Evolutionary conservation across 1,140 invertebrate genomes (phyloP).

Genomic region (Brachionus angularis): DNA sequence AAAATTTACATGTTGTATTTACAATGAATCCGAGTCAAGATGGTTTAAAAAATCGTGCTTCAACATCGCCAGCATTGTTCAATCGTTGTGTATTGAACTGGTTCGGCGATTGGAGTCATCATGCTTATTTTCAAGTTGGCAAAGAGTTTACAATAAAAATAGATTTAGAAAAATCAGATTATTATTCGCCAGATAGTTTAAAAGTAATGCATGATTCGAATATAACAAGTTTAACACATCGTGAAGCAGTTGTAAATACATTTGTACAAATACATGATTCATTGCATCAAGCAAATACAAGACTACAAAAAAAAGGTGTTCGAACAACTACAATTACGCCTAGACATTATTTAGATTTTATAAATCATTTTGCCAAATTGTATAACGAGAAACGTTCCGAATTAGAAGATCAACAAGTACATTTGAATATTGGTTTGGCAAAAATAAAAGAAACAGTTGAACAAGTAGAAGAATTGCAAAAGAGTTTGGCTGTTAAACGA

Average conservation of each 20-base stretch:
- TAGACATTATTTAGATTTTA: conserved; percentile 98
- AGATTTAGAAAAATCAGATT: conserved; percentile 50
- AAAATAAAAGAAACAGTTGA: conserved; percentile 99
- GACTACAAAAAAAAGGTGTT: conserved; percentile 81
- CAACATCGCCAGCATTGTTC: conserved; percentile 96
- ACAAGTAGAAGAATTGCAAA: conserved; percentile 99
- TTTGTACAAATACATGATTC: conserved; percentile 93
- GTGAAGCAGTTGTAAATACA: conserved; percentile 92
- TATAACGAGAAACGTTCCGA: conserved; percentile 96
- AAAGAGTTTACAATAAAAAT: conserved; percentile 63
- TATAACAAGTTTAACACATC: conserved; percentile 61
- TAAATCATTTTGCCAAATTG: conserved; percentile 87
- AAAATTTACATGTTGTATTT: conserved; percentile 97
- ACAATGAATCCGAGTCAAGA: conserved; percentile 99
- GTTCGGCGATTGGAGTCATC: conserved; percentile 99
- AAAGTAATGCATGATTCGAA: not conserved
- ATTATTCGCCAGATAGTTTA: conserved; percentile 1
- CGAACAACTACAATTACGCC: conserved; percentile 95
- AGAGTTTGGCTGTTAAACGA: conserved; percentile 87
- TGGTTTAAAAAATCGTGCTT: conserved; percentile 92
- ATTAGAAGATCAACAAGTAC: conserved; percentile 95
- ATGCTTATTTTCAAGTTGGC: conserved; percentile 84
- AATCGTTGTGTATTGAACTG: conserved; percentile 99
- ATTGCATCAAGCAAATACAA: conserved; percentile 82
- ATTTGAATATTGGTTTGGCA: conserved; percentile 93